These are phyloP conservation scores for Chaetodon trifascialis DNA, from an alignment of 2,113 vertebrate species.

Conservation along the genomic window DNA sequence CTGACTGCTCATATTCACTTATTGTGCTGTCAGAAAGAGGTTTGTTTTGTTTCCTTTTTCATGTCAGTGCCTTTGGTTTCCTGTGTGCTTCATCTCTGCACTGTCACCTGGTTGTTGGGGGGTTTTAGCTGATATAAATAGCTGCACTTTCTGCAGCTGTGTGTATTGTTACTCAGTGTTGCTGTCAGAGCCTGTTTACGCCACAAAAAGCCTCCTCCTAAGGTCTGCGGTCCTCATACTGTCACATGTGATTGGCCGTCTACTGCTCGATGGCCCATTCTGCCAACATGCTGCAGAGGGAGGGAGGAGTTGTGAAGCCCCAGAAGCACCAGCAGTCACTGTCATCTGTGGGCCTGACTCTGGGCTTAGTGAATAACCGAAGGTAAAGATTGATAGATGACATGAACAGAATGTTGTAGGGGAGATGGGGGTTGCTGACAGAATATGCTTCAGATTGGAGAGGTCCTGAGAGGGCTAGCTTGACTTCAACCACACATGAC, in stretches of 20 bases:
- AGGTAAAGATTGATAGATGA: slow-evolving; percentile 84
- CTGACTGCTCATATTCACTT: slow-evolving; percentile 51
- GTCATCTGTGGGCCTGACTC: slow-evolving; percentile 70
- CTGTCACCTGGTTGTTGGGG: slow-evolving; percentile 73
- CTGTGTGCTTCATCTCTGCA: slow-evolving; percentile 58
- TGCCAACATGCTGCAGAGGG: slow-evolving; percentile 57
- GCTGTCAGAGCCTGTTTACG: slow-evolving; percentile 81
- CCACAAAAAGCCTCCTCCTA: slow-evolving; percentile 76
- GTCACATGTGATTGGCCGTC: slow-evolving; percentile 81
- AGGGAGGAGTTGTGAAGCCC: slow-evolving; percentile 48
- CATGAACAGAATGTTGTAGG: slow-evolving; percentile 76
- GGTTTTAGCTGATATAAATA: slow-evolving; percentile 76
- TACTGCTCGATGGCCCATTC: slow-evolving; percentile 72
- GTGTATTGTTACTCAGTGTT: slow-evolving; percentile 78
- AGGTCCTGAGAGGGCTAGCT: slow-evolving; percentile 71
- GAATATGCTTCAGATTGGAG: slow-evolving; percentile 76
- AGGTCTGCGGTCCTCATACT: slow-evolving; percentile 81
- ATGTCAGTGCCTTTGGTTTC: slow-evolving; percentile 63
- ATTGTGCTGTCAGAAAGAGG: slow-evolving; percentile 61
- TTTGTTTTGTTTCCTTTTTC: slow-evolving; percentile 67
- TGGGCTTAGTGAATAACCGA: slow-evolving; percentile 63
- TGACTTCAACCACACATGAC: slow-evolving; percentile 79
- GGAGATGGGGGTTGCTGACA: slow-evolving; percentile 70
- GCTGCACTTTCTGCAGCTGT: slow-evolving; percentile 72
- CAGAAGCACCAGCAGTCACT: slow-evolving; percentile 68